phyloP scores from a whole-genome alignment of 2,888 invertebrate genomes.

The Odontothrips loti region DNA sequence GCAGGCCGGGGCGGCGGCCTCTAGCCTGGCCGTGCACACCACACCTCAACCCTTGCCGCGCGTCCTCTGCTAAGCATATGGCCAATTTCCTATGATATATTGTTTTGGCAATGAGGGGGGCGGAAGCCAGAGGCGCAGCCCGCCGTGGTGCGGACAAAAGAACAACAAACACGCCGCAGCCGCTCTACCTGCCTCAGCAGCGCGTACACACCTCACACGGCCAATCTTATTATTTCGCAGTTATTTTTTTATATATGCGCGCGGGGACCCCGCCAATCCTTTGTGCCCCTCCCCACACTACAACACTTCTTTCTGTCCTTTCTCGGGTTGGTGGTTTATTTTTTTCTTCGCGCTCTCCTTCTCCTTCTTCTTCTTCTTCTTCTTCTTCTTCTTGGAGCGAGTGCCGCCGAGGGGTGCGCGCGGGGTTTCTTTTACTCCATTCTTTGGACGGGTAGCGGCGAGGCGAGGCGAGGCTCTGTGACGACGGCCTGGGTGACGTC shows the following conservation, averaged over 20 bases:
- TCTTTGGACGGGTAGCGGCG: neutral
- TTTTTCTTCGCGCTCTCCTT: neutral
- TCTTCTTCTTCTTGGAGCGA: neutral
- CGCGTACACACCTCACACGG: neutral
- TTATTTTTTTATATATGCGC: neutral
- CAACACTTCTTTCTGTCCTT: neutral
- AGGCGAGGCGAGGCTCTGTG: slow-evolving; percentile 12
- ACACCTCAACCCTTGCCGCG: too few species aligned
- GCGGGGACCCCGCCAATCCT: neutral
- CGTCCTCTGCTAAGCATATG: neutral
- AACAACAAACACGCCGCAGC: neutral
- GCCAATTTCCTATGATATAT: slow-evolving; percentile 16
- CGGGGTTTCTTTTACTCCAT: slow-evolving; percentile 28
- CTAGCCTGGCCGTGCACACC: too few species aligned
- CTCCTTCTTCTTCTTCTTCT: too few species aligned
- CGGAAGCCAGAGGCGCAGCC: neutral
- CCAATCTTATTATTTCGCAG: slow-evolving; percentile 27
- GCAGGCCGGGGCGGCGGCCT: too few species aligned
- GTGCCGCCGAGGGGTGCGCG: neutral
- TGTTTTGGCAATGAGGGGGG: slow-evolving; percentile 19
- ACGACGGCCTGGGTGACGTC: too few species aligned
- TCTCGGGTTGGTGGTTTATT: neutral
- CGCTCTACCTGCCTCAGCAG: too few species aligned
- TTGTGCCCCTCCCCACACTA: slow-evolving; percentile 20
- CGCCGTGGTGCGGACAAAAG: neutral